These are phyloP conservation scores for Carpatolechia fugitivella DNA, from an alignment of 2,888 invertebrate genomes.

Conservation along the genomic window DNA sequence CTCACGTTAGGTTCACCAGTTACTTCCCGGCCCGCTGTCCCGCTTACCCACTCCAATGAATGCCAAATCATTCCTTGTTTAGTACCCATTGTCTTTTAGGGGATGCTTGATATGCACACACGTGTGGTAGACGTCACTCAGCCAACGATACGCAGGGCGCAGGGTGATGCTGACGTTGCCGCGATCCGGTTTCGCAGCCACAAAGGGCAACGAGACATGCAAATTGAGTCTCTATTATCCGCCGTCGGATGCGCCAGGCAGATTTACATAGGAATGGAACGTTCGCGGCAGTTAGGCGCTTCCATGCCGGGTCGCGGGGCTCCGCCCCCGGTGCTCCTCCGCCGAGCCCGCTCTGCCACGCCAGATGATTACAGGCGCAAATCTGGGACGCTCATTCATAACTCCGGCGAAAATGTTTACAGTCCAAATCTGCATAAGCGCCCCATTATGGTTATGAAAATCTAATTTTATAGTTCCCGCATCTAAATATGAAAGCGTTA, in stretches of 20 bases:
- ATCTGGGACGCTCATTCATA: constrained; percentile 66
- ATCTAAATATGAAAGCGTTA: constrained; percentile 31
- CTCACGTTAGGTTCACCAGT: constrained; percentile 44
- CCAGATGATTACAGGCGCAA: constrained; percentile 59
- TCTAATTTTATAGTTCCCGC: constrained; percentile 46
- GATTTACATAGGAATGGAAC: constrained; percentile 75
- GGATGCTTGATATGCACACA: constrained; percentile 50
- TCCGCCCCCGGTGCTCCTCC: constrained; percentile 23
- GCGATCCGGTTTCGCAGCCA: constrained; percentile 44
- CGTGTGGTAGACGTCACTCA: constrained; percentile 38
- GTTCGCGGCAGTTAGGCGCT: constrained; percentile 58
- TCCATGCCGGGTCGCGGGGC: constrained; percentile 42
- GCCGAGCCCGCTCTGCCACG: constrained; percentile 32
- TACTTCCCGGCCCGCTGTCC: constrained; percentile 28
- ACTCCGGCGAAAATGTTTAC: constrained; percentile 56
- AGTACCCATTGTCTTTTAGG: constrained; percentile 51
- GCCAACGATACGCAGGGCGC: constrained; percentile 40
- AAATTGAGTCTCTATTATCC: constrained; percentile 68
- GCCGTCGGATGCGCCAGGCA: constrained; percentile 52
- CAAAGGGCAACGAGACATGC: constrained; percentile 67
- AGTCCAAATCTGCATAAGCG: constrained; percentile 68
- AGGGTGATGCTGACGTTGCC: constrained; percentile 32
- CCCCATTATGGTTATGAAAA: constrained; percentile 52
- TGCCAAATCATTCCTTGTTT: constrained; percentile 52
- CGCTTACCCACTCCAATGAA: constrained; percentile 37